Evolutionary conservation across 2,797 vertebrate species (phyloP).

Genomic region (Molossus molossus): DNA sequence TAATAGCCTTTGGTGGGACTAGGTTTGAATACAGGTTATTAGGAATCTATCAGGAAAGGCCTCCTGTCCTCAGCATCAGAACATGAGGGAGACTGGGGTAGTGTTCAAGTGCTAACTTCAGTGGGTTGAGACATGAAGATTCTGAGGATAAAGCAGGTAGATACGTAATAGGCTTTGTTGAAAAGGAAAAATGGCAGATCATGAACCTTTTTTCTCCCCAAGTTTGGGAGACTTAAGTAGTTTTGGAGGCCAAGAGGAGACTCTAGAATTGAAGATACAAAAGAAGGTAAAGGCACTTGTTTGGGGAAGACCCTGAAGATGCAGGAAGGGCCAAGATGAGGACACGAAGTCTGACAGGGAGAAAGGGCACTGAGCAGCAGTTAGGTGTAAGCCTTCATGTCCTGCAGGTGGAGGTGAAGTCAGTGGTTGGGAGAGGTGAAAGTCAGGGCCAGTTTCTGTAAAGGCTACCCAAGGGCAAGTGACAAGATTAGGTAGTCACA

Average conservation of each 20-base stretch:
- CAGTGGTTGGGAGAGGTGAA: neutral
- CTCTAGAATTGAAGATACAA: neutral
- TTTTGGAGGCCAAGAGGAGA: constrained; percentile 14
- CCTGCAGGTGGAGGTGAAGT: neutral
- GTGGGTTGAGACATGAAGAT: constrained; percentile 2
- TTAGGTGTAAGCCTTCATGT: neutral
- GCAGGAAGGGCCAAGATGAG: neutral
- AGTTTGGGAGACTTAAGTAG: neutral
- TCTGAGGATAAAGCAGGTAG: neutral
- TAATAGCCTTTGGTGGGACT: neutral
- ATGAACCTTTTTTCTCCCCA: neutral
- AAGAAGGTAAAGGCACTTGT: neutral
- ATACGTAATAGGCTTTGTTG: neutral
- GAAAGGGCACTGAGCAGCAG: neutral
- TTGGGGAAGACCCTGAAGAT: neutral
- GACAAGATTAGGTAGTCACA: neutral
- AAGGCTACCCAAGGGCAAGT: neutral
- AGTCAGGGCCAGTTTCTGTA: neutral
- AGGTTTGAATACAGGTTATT: neutral
- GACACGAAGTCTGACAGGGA: neutral
- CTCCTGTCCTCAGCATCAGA: neutral
- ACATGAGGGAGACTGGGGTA: neutral
- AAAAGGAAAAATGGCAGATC: neutral
- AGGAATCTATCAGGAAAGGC: neutral
- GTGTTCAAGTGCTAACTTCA: neutral